phyloP scores from a whole-genome alignment of 2,113 vertebrate species.

The Tylochromis polylepis region DNA sequence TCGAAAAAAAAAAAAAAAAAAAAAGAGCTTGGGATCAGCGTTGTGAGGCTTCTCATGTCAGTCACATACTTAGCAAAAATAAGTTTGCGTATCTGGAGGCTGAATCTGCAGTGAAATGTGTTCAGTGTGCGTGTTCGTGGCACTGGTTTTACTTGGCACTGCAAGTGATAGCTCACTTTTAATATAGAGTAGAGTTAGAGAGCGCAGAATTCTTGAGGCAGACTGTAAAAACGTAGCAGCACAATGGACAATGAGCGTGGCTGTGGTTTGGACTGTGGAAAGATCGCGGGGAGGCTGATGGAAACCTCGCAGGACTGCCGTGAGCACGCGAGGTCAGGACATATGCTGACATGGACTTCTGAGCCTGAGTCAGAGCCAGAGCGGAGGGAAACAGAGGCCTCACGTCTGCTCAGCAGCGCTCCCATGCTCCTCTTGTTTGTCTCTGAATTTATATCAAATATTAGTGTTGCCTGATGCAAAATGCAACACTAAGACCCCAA shows the following conservation, averaged over 20 bases:
- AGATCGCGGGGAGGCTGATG: slow-evolving; percentile 44
- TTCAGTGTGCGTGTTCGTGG: slow-evolving; percentile 51
- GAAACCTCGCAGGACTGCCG: slow-evolving; percentile 40
- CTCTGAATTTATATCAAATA: neutral
- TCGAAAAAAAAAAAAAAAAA: neutral
- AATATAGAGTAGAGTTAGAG: slow-evolving; percentile 27
- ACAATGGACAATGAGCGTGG: slow-evolving; percentile 71
- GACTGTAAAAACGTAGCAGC: slow-evolving; percentile 59
- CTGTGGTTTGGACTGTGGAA: slow-evolving; percentile 45
- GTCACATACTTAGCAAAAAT: no score
- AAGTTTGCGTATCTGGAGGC: slow-evolving; percentile 46
- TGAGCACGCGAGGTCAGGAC: slow-evolving; percentile 62
- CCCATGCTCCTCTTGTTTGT: neutral
- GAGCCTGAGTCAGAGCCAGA: slow-evolving; percentile 30
- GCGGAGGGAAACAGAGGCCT: slow-evolving; percentile 23
- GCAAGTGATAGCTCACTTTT: slow-evolving; percentile 51
- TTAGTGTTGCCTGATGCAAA: neutral
- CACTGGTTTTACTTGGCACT: slow-evolving; percentile 63
- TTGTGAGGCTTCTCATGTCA: slow-evolving; percentile 37
- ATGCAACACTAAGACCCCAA: neutral
- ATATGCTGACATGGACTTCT: slow-evolving; percentile 66
- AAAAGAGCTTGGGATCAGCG: slow-evolving; percentile 3
- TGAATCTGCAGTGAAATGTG: slow-evolving; percentile 44
- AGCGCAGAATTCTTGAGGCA: slow-evolving; percentile 54
- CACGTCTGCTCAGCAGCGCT: neutral